Evolutionary conservation across 2,888 invertebrate genomes (phyloP), one percentile per base, ranked within the genome.

Genomic region (Eupithecia subumbrata): DNA sequence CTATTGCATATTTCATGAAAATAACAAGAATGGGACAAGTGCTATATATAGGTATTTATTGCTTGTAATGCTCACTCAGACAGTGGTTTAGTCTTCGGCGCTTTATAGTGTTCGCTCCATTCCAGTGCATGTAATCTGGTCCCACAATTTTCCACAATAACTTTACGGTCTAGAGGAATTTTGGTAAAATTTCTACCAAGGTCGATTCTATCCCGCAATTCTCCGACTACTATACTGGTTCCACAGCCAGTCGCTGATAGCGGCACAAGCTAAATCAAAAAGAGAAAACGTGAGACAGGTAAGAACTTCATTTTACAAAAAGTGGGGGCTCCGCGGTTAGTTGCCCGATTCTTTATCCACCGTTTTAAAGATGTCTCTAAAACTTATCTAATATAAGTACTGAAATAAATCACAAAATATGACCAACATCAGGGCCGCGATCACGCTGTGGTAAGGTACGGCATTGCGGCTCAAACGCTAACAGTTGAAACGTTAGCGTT

Each of bases 131-230:
- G 95, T 76, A 91, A 73, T 66, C 92, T 91, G 0, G 92, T 95
- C 1, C 96, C 96, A 83, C 92, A 91, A 82, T 96, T 96, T 79
- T 92, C 94, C 85, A 96, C 90, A 0, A 83, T 84, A 22, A 96
- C 91, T 79, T 90, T 90, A 77, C 86, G 83, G 69, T 86, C 85
- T 70, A 95, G 85, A 0, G 89, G 89, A 74, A 93, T 90, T 85
- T 95, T 96, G 81, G 96, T 96, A 83, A 97, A 96, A 84, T 96
- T 94, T 5, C 95, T 92, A 5, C 97, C 97, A 67, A 97, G 94
- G 78, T 96, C 89, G 70, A 96, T 90, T 34, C 95, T 95, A 63
- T 95, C 95, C 71, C 96, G 91, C 1, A 92, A 87, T 0, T 97
- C 96, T 67, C 96, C 95, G 18, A 96, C 95, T 37, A 95, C 83